phyloP scores from a whole-genome alignment of 2,888 invertebrate genomes.

The Fabriciana adippe region DNA sequence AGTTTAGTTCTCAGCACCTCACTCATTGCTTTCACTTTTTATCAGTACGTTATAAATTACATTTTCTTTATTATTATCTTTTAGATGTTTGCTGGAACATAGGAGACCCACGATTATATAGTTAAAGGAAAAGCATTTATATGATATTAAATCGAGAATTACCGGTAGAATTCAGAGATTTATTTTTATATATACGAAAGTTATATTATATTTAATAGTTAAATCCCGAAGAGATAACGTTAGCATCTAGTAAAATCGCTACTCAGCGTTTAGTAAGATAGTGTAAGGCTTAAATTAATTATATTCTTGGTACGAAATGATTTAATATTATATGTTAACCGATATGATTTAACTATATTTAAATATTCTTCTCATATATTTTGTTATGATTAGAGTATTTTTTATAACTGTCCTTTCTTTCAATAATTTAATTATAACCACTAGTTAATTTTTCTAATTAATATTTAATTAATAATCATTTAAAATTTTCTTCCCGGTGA shows the following conservation, averaged over 20 bases:
- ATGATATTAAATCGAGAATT: not conserved
- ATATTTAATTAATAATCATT: too few relatives aligned
- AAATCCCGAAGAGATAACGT: too few relatives aligned
- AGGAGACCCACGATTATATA: not conserved
- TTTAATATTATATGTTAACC: not conserved
- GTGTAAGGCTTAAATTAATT: not conserved
- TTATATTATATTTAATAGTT: not conserved
- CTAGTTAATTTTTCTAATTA: too few relatives aligned
- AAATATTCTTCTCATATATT: too few relatives aligned
- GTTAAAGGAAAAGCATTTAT: not conserved
- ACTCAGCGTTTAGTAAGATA: not conserved
- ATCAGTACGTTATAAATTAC: not conserved
- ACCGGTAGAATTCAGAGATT: conserved; percentile 12
- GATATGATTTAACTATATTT: not conserved
- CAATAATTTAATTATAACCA: too few relatives aligned
- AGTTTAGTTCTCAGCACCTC: too few relatives aligned
- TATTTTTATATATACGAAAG: conserved; percentile 14
- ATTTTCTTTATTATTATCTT: not conserved
- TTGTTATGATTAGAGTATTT: too few relatives aligned
- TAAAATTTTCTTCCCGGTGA: not conserved
- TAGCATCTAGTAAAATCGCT: not conserved
- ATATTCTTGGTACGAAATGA: not conserved
- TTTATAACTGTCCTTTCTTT: too few relatives aligned
- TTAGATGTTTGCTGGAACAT: not conserved
- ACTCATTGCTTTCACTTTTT: too few relatives aligned